phyloP scores from a whole-genome alignment of 2,113 vertebrate species.

The Microcebus tavaratra region DNA sequence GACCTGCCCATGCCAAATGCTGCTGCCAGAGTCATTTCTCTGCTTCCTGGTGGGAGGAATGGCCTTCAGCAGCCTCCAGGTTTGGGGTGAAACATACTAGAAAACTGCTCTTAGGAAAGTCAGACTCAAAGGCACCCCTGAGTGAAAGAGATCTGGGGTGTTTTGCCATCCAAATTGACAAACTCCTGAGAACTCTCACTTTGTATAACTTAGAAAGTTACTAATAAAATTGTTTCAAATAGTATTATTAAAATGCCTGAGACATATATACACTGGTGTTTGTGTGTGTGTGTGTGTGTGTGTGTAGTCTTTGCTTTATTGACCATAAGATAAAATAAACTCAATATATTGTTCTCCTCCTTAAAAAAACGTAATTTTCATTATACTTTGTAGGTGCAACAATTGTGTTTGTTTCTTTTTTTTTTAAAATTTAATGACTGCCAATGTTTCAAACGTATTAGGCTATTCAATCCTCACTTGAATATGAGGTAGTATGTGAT shows the following conservation, averaged over 20 bases:
- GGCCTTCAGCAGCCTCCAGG: not conserved
- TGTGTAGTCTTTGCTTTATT: not conserved
- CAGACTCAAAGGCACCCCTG: not conserved
- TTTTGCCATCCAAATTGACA: not conserved
- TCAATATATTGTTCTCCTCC: not conserved
- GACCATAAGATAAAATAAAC: not conserved
- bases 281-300: too few species aligned
- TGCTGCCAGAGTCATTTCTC: not conserved
- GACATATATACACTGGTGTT: too few species aligned
- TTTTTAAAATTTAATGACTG: not conserved
- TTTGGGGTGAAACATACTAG: not conserved
- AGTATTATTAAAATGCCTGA: not conserved
- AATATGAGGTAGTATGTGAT: not conserved
- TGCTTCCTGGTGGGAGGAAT: not conserved
- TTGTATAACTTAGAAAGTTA: not conserved
- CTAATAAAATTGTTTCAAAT: not conserved
- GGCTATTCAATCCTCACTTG: not conserved
- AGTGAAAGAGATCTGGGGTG: not conserved
- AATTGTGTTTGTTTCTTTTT: not conserved
- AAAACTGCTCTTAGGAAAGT: not conserved
- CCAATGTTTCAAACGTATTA: not conserved
- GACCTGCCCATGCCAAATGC: not conserved
- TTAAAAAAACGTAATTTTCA: not conserved
- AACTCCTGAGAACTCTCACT: not conserved
- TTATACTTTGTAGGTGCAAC: not conserved